A percentile compares a stretch with the other conserved stretches of the same genome.
These are phyloP conservation scores for Candidula unifasciata DNA, from an alignment of 2,888 invertebrate genomes.

Conservation along the genomic window DNA sequence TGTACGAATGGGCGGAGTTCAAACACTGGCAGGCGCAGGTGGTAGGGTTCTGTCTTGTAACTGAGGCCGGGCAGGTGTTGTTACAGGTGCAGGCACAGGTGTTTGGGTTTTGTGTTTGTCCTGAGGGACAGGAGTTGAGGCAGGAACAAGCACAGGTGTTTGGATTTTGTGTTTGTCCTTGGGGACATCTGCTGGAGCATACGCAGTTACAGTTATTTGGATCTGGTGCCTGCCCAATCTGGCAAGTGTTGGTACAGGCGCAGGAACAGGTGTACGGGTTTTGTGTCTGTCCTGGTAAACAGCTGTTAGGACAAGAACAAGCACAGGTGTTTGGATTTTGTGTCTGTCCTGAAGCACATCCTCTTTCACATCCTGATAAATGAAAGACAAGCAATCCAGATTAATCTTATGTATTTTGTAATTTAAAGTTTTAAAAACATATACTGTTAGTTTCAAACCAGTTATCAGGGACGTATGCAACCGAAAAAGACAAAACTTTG, in stretches of 20 bases:
- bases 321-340: background rate
- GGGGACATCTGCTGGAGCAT: background rate
- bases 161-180: background rate
- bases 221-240: background rate
- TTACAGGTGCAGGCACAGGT: background rate
- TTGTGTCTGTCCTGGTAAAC: background rate
- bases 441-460: too few relatives aligned
- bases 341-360: background rate
- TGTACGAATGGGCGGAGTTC: too few relatives aligned
- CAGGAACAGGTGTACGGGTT: background rate
- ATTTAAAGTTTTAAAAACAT: too few relatives aligned
- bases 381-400: too few relatives aligned
- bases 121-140: background rate
- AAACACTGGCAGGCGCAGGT: too few relatives aligned
- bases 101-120: background rate
- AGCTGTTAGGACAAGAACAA: conserved; percentile 2
- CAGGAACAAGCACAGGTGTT: background rate
- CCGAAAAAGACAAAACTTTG: too few relatives aligned
- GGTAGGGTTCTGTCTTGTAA: background rate
- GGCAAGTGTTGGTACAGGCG: conserved; percentile 5
- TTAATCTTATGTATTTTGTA: too few relatives aligned
- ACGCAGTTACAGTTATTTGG: conserved; percentile 4
- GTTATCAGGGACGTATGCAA: too few relatives aligned
- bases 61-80: background rate
- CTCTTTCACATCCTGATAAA: background rate